Evolutionary conservation across 2,888 invertebrate genomes (phyloP).

Genomic region (Nephrotoma flavescens): DNA sequence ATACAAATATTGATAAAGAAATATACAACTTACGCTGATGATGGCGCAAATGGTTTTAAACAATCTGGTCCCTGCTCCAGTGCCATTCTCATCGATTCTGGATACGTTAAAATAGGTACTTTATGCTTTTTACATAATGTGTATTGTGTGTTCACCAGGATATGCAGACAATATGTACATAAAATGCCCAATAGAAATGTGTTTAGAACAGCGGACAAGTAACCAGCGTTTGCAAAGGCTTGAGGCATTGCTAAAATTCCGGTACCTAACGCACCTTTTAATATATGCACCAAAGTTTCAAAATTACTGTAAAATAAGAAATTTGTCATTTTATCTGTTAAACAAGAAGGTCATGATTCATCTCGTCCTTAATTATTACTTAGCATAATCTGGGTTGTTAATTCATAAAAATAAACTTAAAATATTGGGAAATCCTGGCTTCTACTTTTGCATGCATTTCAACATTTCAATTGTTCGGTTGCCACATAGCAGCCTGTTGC

Average conservation of each 20-base stretch:
- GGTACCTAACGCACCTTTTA: conserved; percentile 86
- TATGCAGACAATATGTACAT: conserved; percentile 77
- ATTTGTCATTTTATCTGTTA: neutral
- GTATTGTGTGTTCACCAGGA: conserved; percentile 49
- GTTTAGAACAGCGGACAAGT: conserved; percentile 61
- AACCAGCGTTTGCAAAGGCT: conserved; percentile 76
- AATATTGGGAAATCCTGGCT: no score
- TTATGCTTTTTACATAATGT: conserved; percentile 46
- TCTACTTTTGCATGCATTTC: no score
- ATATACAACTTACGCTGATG: conserved; percentile 28
- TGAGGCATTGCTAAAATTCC: conserved; percentile 90
- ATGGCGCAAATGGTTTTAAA: conserved; percentile 43
- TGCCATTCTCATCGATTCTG: conserved; percentile 66
- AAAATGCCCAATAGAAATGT: conserved; percentile 63
- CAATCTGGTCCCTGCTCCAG: conserved; percentile 56
- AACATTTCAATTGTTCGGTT: no score
- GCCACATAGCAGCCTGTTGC: no score
- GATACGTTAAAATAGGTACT: conserved; percentile 68
- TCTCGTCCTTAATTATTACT: no score
- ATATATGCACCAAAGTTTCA: conserved; percentile 70
- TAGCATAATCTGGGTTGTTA: no score
- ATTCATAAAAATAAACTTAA: no score
- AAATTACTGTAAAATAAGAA: conserved; percentile 40
- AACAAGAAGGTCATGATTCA: neutral
- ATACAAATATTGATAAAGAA: neutral